Evolutionary conservation across 2,797 vertebrate species (phyloP).

Genomic region (Channa striata): DNA sequence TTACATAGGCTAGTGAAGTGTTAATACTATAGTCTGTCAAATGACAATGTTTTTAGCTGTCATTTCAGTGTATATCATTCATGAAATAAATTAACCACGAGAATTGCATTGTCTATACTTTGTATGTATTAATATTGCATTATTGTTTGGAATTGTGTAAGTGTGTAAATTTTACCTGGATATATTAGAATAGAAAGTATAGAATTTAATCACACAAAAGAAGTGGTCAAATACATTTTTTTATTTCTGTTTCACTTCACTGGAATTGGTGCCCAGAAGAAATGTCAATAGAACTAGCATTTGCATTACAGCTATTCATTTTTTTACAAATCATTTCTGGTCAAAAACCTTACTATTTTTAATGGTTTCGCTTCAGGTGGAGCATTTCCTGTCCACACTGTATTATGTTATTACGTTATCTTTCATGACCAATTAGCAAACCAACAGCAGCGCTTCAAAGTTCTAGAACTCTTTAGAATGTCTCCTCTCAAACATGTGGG

Average conservation of each 20-base stretch:
- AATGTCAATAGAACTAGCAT: conserved; percentile 52
- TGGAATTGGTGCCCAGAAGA: conserved; percentile 59
- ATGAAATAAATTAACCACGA: conserved; percentile 57
- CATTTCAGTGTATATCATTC: conserved; percentile 27
- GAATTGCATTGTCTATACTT: background rate
- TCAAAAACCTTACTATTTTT: conserved; percentile 23
- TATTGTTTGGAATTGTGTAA: conserved; percentile 7
- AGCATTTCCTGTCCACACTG: conserved; percentile 1
- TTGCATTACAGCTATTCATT: conserved; percentile 54
- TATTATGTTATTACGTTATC: conserved; percentile 31
- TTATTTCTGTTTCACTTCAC: conserved; percentile 52
- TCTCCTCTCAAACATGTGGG: too few relatives aligned
- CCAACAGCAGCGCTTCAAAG: too few relatives aligned
- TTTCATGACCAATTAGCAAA: conserved; percentile 2
- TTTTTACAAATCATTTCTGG: conserved; percentile 19
- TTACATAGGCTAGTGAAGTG: conserved; percentile 38
- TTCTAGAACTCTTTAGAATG: too few relatives aligned
- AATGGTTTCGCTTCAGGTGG: conserved; percentile 25
- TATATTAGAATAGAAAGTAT: background rate
- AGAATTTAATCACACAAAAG: conserved; percentile 13
- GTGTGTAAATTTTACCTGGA: too few relatives aligned
- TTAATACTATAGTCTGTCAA: conserved; percentile 31
- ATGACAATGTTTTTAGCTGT: conserved; percentile 25
- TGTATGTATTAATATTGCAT: conserved; percentile 3
- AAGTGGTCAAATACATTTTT: conserved; percentile 16